Base-by-base conservation (phyloP, 2,888 invertebrate species). In the Aleiodes alternator region DNA sequence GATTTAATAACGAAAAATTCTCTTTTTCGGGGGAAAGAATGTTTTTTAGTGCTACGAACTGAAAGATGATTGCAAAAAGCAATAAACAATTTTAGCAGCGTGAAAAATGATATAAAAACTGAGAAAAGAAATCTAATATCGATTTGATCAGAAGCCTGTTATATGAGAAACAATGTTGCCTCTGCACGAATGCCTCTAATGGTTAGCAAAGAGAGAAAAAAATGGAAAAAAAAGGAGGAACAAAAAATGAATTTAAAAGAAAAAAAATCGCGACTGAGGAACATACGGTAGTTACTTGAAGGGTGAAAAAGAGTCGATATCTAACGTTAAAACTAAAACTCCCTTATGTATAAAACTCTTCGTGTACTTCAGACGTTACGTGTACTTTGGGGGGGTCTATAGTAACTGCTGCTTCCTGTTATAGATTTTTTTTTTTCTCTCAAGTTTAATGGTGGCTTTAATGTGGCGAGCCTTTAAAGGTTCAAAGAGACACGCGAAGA, bases 241-340 rank as follows among this genome's bases (percentile, higher is more conserved):
- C n/a, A 16, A 34, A 38, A 34, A 61, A 38, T 57, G 31, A 7
- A 57, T 9, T 12, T 4, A 12, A 29, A 29, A 29, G 23, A 16
- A 34, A 43, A 43, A 23, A 23, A 23, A 23, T 1, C 23, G 23
- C 43, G 8, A 11, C 7, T 43, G 31, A 3, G 9, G 31, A 59
- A 59, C 29, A 64, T 64, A 43, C 43, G 43, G 64, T 64, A 48
- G 64, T 64, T 64, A 48, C 59, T 48, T 38, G 11, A 34, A 59
- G 64, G 64, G 64, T 64, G 64, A 64, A 23, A 64, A 64, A 48
- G 64, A 64, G 64, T 64, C 64, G 64, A 64, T 64, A 64, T 64
- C 64, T 48, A 64, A 43, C 48, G 64, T 23, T 64, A 48, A 64
- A 64, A 64, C 64, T 64, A 64, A 64, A 64, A 64, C 64, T 48